These are phyloP conservation scores for Oxyteleia sp. DNA, from an alignment of 2,888 invertebrate species.

Conservation along the genomic window DNA sequence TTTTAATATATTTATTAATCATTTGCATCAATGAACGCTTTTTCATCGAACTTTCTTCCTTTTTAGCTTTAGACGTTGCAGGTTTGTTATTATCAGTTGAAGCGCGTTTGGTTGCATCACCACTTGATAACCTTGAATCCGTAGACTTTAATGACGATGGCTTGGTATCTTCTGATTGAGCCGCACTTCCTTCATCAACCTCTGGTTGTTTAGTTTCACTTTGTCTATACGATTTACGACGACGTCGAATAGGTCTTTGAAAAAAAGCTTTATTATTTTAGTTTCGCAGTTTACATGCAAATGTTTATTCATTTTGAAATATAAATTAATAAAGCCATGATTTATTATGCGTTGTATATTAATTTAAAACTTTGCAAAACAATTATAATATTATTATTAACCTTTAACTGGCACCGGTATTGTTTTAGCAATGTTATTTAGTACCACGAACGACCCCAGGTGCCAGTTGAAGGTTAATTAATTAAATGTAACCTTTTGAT, in stretches of 20 bases:
- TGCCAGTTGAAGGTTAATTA: no score
- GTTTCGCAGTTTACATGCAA: background rate
- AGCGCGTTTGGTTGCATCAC: slow-evolving; percentile 19
- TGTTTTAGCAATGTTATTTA: no score
- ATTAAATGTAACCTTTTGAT: no score
- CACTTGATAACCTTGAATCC: slow-evolving; percentile 41
- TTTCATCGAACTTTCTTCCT: slow-evolving; percentile 53
- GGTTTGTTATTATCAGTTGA: slow-evolving; percentile 34
- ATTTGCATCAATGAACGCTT: slow-evolving; percentile 77
- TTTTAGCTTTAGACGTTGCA: slow-evolving; percentile 40
- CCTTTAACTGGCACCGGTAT: no score
- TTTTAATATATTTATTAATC: slow-evolving; percentile 80
- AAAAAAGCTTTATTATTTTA: slow-evolving; percentile 26
- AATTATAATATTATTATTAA: no score
- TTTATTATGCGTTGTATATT: no score
- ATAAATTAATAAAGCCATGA: slow-evolving; percentile 6
- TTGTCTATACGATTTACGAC: slow-evolving; percentile 26
- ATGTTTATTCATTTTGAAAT: slow-evolving; percentile 13
- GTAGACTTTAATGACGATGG: slow-evolving; percentile 50
- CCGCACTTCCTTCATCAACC: slow-evolving; percentile 26
- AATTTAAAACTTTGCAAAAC: background rate
- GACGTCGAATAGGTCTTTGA: slow-evolving; percentile 30
- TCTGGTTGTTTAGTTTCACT: slow-evolving; percentile 28
- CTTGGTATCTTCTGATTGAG: slow-evolving; percentile 27
- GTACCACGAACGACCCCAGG: no score